Percentiles rank a stretch among this genome's conserved stretches.
phyloP scores from a whole-genome alignment of 1,140 invertebrate species.

The Atta colombica region DNA sequence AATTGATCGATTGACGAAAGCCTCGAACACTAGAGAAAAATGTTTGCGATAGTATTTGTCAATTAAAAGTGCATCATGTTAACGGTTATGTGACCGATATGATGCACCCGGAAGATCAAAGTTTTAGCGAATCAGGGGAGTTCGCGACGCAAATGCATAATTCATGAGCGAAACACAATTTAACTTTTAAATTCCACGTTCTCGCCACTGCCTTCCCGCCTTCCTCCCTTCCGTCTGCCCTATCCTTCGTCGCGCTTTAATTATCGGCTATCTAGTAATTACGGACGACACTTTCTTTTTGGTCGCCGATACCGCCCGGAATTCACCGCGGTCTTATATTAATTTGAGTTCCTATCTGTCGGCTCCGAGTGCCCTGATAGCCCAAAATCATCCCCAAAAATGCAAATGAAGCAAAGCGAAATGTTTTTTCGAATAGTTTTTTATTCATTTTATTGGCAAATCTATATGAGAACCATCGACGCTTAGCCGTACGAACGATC shows the following conservation, averaged over 20 bases:
- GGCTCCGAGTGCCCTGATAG: neutral
- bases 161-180: slow-evolving; percentile 78
- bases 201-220: neutral
- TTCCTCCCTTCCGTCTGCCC: neutral
- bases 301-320: slow-evolving; percentile 43
- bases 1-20: neutral
- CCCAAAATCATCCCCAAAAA: neutral
- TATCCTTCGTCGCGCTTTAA: slow-evolving; percentile 66
- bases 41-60: neutral
- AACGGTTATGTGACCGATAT: slow-evolving; percentile 65
- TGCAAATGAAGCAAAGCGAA: slow-evolving; percentile 25
- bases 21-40: neutral
- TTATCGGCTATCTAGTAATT: slow-evolving; percentile 76
- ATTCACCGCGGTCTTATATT: slow-evolving; percentile 48
- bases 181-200: slow-evolving; percentile 77
- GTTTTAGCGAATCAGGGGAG: slow-evolving; percentile 66
- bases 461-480: neutral
- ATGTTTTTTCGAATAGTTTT: slow-evolving; percentile 10
- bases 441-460: neutral
- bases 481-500: neutral
- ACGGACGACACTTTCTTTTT: slow-evolving; percentile 73
- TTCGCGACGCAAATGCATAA: slow-evolving; percentile 69
- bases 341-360: slow-evolving; percentile 60
- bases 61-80: slow-evolving; percentile 71
- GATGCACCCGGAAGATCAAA: slow-evolving; percentile 69